Percentiles rank a stretch among this genome's conserved stretches.
phyloP scores from a whole-genome alignment of 1,140 invertebrate species.

The Meloidogyne floridensis region DNA sequence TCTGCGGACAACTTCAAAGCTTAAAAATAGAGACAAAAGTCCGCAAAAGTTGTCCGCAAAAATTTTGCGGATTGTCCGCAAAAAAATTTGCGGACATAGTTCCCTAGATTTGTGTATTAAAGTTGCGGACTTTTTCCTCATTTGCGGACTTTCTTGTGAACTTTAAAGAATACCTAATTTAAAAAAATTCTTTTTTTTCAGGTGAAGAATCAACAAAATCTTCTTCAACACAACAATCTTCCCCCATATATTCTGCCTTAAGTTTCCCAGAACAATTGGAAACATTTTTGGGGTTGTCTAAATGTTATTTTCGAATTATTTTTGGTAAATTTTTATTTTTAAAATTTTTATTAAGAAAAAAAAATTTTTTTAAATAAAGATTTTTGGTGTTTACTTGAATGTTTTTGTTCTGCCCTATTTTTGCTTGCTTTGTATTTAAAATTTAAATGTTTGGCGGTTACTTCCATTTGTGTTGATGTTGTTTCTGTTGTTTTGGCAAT shows the following conservation, averaged over 20 bases:
- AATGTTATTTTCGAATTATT: background rate
- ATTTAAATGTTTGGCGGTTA: background rate
- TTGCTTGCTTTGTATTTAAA: conserved; percentile 13
- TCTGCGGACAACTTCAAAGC: no score
- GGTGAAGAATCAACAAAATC: background rate
- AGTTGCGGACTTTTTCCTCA: no score
- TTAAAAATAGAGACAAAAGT: no score
- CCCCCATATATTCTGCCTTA: background rate
- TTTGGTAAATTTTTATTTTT: background rate
- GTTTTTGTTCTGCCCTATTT: conserved; percentile 27
- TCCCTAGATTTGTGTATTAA: no score
- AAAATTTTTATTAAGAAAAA: background rate
- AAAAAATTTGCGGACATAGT: no score
- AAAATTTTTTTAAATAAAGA: conserved; percentile 1
- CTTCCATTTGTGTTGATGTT: conserved; percentile 4
- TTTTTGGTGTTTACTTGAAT: conserved; percentile 26
- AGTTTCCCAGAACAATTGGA: background rate
- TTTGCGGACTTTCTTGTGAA: no score
- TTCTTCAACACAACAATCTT: background rate
- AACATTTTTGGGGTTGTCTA: background rate
- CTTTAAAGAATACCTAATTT: background rate
- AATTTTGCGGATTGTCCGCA: no score
- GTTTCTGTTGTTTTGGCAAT: conserved; percentile 23
- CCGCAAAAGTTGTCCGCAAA: no score
- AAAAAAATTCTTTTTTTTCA: background rate